A percentile compares a stretch with the other conserved stretches of the same genome.
These are phyloP conservation scores for Polymixis flavicincta DNA, from an alignment of 2,888 invertebrate genomes.

Conservation along the genomic window DNA sequence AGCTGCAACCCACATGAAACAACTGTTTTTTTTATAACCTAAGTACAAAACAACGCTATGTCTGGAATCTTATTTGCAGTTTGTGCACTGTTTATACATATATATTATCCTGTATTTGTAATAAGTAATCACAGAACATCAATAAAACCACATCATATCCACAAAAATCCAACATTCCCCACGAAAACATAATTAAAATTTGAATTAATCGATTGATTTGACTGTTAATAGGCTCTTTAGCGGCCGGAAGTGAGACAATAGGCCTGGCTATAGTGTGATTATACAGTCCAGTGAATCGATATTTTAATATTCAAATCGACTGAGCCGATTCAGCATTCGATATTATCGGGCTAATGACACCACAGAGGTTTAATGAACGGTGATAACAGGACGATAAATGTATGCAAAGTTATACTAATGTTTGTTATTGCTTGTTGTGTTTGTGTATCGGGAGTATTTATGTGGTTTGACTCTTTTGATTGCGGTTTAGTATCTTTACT, in stretches of 20 bases:
- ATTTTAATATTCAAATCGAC: slow-evolving; percentile 79
- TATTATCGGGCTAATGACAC: slow-evolving; percentile 76
- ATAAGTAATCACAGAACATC: not conserved
- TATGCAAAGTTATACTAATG: slow-evolving; percentile 52
- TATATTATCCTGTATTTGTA: too few species aligned
- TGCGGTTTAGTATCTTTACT: not conserved
- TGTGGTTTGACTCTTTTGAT: not conserved
- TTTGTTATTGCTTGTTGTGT: slow-evolving; percentile 34
- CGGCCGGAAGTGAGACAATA: slow-evolving; percentile 79
- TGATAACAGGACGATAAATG: slow-evolving; percentile 54
- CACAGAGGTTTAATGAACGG: slow-evolving; percentile 68
- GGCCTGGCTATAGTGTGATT: slow-evolving; percentile 72
- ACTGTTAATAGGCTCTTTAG: slow-evolving; percentile 63
- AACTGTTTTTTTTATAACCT: too few species aligned
- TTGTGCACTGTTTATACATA: too few species aligned
- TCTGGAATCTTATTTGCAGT: too few species aligned
- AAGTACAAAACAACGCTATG: too few species aligned
- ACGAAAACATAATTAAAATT: slow-evolving; percentile 59
- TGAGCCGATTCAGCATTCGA: slow-evolving; percentile 67
- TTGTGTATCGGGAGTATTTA: slow-evolving; percentile 25
- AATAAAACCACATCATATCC: slow-evolving; percentile 20
- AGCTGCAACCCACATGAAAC: too few species aligned
- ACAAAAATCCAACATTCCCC: slow-evolving; percentile 37
- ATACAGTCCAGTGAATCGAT: slow-evolving; percentile 77
- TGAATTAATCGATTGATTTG: slow-evolving; percentile 63